Evolutionary conservation across 2,888 invertebrate genomes (phyloP), one percentile per base, ranked within the genome.

Genomic region (Beris chalybata): DNA sequence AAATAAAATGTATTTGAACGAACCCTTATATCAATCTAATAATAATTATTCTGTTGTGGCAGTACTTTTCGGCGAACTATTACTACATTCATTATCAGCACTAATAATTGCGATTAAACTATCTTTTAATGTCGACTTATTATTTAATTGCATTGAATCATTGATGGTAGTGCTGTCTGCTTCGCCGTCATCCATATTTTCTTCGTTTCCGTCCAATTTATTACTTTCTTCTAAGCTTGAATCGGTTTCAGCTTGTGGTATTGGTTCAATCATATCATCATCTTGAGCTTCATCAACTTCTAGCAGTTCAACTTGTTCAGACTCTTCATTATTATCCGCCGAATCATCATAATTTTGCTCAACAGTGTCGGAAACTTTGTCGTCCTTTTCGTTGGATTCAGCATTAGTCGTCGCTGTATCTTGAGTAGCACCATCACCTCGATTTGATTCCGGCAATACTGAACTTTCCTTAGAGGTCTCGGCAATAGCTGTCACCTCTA

Each of bases 241-340:
- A 5, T 38, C 38, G 38, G 38, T 9, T 38, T 38, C 38, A 38
- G 38, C 38, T 38, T 38, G 38, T 9, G 9, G 5, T 38, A 38
- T 38, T 4, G 38, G 38, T 38, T 59, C 58, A 12, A 38, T n/a
- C 15, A 38, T 11, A 4, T 61, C 61, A 2, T 61, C 61, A 13
- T 61, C 61, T 7, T 15, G 29, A 9, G 7, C 43, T 38, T 61
- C 61, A n/a, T 50, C 50, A 5, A 61, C 61, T 50, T 61, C 61
- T 12, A 61, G 31, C 13, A 61, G 38, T 52, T 61, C 61, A 38
- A 61, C 38, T 52, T 61, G 61, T 52, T 61, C 61, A 12, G 22
- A 50, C 4, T 61, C 61, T 3, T 61, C 61, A 15, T 50, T 52
- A 5, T 15, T 13, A 31, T 57, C 57, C 15, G 13, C 44, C 30